Conservation (phyloP, 2,888 invertebrate species). For the Odontomyia ornata region DNA sequence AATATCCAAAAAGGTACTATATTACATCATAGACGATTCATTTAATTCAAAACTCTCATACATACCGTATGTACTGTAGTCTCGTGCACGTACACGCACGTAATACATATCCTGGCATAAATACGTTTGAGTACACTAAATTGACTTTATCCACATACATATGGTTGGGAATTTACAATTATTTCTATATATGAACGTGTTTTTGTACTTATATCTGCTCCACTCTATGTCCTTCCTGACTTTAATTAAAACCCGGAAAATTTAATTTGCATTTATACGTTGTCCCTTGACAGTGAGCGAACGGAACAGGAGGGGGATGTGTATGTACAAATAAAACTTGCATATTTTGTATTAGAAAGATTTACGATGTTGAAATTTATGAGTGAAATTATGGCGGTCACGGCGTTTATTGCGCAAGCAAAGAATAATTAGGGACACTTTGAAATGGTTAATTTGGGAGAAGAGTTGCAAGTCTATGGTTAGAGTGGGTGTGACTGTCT, state of each 20-base stretch:
- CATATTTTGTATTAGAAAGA: conserved; percentile 15
- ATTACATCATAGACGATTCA: neutral
- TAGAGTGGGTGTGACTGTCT: neutral
- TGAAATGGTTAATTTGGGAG: neutral
- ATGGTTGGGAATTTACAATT: neutral
- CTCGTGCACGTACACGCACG: neutral
- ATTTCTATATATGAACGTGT: neutral
- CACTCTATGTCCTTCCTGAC: conserved; percentile 3
- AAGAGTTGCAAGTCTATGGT: neutral
- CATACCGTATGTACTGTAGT: too few species aligned
- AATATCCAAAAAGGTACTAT: conserved; percentile 13
- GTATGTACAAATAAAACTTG: conserved; percentile 24
- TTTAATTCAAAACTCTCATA: neutral
- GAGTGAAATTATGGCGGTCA: conserved; percentile 23
- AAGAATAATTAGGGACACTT: conserved; percentile 7
- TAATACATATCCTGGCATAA: neutral
- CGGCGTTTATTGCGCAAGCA: conserved; percentile 22
- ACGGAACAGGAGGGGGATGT: too few species aligned
- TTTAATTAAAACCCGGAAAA: conserved; percentile 33
- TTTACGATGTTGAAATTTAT: conserved; percentile 28
- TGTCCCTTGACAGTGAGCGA: neutral
- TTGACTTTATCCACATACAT: neutral
- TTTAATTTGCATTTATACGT: conserved; percentile 37
- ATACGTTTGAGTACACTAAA: neutral
- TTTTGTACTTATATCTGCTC: neutral